Percentiles rank a stretch among this genome's conserved stretches.
phyloP scores from a whole-genome alignment of 2,113 vertebrate genomes.

The Sterna hirundo region DNA sequence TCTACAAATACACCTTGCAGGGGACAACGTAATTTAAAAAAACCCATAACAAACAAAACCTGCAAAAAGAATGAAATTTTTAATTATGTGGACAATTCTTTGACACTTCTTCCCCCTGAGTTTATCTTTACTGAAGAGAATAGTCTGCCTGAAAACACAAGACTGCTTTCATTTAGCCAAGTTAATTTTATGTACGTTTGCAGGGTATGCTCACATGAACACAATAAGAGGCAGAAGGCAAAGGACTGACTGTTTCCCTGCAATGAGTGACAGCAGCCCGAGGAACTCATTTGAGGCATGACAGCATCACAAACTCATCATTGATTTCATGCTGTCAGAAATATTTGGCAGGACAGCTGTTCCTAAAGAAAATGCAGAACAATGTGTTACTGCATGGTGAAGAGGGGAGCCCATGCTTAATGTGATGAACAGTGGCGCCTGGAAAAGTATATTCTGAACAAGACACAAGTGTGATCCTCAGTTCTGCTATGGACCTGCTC shows the following conservation, averaged over 20 bases:
- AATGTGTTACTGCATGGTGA: accelerated
- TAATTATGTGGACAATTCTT: not conserved
- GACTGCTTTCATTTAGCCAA: not conserved
- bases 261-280: not conserved
- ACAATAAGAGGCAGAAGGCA: not conserved
- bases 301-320: not conserved
- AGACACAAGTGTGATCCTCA: not conserved
- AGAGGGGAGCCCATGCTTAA: not conserved
- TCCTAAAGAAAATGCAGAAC: not conserved
- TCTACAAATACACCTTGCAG: not conserved
- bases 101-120: accelerated
- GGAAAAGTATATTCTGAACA: not conserved
- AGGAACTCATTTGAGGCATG: not conserved
- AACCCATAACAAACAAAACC: not conserved
- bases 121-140: not conserved
- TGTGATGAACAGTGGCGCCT: not conserved
- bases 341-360: not conserved
- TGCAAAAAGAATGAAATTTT: not conserved
- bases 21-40: not conserved
- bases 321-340: not conserved
- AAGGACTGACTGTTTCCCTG: not conserved
- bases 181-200: not conserved
- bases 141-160: not conserved
- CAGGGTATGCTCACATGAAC: not conserved
- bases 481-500: not conserved